A percentile compares a stretch with the other conserved stretches of the same genome.
Evolutionary conservation across 2,797 vertebrate genomes (phyloP).

Genomic region (Urocyon cinereoargenteus): DNA sequence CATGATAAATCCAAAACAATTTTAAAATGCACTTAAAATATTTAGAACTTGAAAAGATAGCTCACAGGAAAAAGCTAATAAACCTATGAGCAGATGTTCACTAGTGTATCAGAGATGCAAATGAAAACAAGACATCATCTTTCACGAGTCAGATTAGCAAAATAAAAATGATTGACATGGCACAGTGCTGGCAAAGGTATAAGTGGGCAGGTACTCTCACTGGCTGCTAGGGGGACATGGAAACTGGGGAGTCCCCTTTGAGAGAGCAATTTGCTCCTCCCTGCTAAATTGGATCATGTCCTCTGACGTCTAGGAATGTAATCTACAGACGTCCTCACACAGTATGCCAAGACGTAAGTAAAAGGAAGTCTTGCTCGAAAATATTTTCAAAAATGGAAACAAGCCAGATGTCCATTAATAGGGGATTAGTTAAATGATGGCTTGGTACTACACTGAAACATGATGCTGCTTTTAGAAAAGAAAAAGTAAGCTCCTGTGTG

Average conservation of each 20-base stretch:
- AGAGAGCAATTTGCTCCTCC: slow-evolving; percentile 29
- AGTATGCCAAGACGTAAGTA: slow-evolving; percentile 45
- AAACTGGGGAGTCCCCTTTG: neutral
- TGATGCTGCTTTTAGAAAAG: neutral
- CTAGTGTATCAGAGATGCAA: neutral
- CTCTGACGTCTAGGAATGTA: slow-evolving; percentile 53
- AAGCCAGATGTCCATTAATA: slow-evolving; percentile 61
- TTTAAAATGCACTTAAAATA: neutral
- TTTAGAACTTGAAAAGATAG: neutral
- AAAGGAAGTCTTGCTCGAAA: slow-evolving; percentile 63
- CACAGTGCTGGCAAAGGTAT: rapidly evolving
- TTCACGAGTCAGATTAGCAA: slow-evolving; percentile 32
- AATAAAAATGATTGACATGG: neutral
- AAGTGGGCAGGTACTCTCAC: rapidly evolving
- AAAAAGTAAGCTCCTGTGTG: neutral
- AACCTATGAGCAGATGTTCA: slow-evolving; percentile 21
- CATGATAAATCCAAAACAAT: neutral
- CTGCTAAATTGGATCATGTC: neutral
- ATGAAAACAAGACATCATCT: neutral
- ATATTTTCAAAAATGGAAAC: slow-evolving; percentile 57
- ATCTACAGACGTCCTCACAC: neutral
- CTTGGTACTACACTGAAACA: neutral
- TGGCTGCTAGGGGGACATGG: neutral
- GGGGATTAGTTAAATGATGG: slow-evolving; percentile 33
- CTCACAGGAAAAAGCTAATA: neutral